phyloP scores from a whole-genome alignment of 1,140 invertebrate species.

The Diachasma alloeum region DNA sequence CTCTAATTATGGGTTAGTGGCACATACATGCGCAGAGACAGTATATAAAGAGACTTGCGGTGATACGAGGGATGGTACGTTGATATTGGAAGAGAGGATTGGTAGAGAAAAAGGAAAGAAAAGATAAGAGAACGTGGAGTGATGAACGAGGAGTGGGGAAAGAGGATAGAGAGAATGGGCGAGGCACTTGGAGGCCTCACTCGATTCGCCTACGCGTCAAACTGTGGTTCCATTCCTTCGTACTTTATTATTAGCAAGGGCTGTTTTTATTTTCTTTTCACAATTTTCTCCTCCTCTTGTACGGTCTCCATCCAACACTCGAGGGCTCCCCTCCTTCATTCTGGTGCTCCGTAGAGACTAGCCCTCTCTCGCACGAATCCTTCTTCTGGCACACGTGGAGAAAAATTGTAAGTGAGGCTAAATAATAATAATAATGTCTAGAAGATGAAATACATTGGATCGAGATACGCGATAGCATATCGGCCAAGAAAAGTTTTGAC shows the following conservation, averaged over 20 bases:
- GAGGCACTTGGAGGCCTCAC: conserved; percentile 51
- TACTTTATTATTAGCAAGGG: conserved; percentile 35
- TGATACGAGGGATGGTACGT: no score
- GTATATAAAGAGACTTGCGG: neutral
- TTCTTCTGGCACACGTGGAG: conserved; percentile 39
- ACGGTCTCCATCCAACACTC: conserved; percentile 18
- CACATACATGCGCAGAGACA: conserved; percentile 33
- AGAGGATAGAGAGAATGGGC: conserved; percentile 50
- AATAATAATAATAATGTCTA: neutral
- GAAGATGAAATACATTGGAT: neutral
- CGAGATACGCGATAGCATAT: no score
- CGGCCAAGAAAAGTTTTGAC: no score
- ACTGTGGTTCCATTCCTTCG: conserved; percentile 45
- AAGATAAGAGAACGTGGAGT: neutral
- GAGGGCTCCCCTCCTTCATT: neutral
- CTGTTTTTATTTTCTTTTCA: conserved; percentile 16
- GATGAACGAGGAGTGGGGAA: conserved; percentile 26
- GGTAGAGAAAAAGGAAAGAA: conserved; percentile 29
- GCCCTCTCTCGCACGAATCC: conserved; percentile 19
- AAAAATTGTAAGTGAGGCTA: conserved; percentile 35
- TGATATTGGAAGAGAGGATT: conserved; percentile 37
- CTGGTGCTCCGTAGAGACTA: conserved; percentile 30
- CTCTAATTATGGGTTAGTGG: conserved; percentile 64
- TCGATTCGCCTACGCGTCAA: conserved; percentile 61
- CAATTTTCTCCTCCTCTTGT: conserved; percentile 12